phyloP scores from a whole-genome alignment of 2,113 vertebrate species.

The Pleuronectes platessa region DNA sequence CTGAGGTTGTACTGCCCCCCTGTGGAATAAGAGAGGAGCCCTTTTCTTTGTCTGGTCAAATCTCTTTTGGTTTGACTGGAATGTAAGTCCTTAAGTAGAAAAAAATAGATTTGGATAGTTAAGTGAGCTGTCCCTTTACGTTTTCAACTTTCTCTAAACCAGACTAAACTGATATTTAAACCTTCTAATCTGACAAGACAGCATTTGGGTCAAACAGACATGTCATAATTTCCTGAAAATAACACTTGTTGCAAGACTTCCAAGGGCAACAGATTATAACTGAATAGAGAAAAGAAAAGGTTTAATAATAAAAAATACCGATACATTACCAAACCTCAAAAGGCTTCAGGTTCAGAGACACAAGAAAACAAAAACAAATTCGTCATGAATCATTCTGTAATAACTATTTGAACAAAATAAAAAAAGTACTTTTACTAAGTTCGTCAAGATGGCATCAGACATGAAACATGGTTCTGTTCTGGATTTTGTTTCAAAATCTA shows the following conservation, averaged over 20 bases:
- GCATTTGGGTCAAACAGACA: not conserved
- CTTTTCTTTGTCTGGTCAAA: not conserved
- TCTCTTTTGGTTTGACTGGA: not conserved
- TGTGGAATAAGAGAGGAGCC: not conserved
- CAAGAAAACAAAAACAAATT: constrained; percentile 18
- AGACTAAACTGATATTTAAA: not conserved
- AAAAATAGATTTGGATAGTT: no score
- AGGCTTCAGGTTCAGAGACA: constrained; percentile 24
- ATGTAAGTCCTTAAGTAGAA: no score
- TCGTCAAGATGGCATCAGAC: not conserved
- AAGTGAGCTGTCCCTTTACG: not conserved
- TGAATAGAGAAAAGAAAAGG: constrained; percentile 20
- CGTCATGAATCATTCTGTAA: constrained; percentile 2
- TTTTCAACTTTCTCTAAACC: not conserved
- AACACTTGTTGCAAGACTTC: constrained; percentile 16
- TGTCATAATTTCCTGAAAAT: constrained; percentile 33
- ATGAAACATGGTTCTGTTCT: not conserved
- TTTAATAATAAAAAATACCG: constrained; percentile 36
- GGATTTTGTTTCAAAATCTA: not conserved
- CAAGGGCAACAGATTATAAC: not conserved
- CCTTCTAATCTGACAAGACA: not conserved
- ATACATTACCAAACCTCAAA: constrained; percentile 33
- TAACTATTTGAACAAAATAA: constrained; percentile 25
- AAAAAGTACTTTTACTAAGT: constrained; percentile 10
- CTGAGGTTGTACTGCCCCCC: constrained; percentile 7